These are phyloP conservation scores for Darevskia nairensis DNA, from an alignment of 2,797 vertebrate species.

Conservation along the genomic window DNA sequence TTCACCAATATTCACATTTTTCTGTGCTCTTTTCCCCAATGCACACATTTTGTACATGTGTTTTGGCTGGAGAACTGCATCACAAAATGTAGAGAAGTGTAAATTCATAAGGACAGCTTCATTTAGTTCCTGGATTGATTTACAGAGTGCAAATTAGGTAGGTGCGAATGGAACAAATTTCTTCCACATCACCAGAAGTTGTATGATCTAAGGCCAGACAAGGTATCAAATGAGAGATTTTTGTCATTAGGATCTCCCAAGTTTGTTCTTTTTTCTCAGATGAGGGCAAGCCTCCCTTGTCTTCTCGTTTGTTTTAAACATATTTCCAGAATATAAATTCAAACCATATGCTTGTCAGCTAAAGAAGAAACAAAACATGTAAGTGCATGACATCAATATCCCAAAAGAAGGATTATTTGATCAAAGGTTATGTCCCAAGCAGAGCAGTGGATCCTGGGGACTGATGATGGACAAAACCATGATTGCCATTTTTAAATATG, in stretches of 20 bases:
- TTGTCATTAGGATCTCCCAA: not conserved
- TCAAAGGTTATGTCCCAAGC: constrained; percentile 36
- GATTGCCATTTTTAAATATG: not conserved
- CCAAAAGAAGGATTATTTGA: constrained; percentile 45
- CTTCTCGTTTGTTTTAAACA: not conserved
- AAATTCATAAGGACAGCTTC: too few relatives aligned
- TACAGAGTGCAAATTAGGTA: too few relatives aligned
- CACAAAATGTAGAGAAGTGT: too few relatives aligned
- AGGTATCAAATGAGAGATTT: not conserved
- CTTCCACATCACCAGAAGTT: too few relatives aligned
- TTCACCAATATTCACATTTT: too few relatives aligned
- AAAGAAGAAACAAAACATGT: constrained; percentile 33
- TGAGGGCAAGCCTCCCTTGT: too few relatives aligned
- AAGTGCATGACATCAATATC: not conserved
- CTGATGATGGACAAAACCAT: not conserved
- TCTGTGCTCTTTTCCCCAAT: too few relatives aligned
- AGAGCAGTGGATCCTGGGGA: constrained; percentile 9
- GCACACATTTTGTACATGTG: too few relatives aligned
- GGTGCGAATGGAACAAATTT: too few relatives aligned
- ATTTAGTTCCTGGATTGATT: too few relatives aligned
- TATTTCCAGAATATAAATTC: constrained; percentile 21
- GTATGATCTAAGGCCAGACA: too few relatives aligned
- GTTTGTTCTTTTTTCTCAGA: not conserved
- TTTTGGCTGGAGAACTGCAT: too few relatives aligned
- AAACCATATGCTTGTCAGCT: constrained; percentile 31